Evolutionary conservation across 2,113 vertebrate genomes (phyloP).

Genomic region (Oreocharis arfaki): DNA sequence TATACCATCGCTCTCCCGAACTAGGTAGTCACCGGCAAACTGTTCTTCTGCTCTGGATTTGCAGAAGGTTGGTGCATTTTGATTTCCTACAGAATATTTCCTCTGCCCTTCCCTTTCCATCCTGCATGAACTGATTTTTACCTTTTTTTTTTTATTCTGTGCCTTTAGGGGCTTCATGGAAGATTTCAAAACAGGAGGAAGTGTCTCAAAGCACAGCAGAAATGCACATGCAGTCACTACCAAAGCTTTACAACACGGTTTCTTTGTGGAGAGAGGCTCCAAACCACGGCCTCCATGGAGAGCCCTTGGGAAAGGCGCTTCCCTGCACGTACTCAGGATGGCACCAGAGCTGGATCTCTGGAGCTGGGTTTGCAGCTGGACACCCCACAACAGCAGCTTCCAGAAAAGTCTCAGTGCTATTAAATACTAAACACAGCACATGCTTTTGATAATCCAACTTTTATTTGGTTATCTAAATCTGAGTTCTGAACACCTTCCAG

Average conservation of each 20-base stretch:
- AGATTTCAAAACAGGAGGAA: background rate
- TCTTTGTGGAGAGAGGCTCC: background rate
- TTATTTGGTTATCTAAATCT: background rate
- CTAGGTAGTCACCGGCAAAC: background rate
- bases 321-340: background rate
- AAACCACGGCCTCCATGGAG: background rate
- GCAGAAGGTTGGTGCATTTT: background rate
- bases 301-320: background rate
- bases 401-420: background rate
- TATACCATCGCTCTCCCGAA: background rate
- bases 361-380: background rate
- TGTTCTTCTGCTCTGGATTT: background rate
- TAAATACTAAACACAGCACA: background rate
- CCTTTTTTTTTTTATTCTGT: background rate
- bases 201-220: background rate
- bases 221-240: background rate
- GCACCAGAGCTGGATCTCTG: background rate
- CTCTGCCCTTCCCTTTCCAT: background rate
- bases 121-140: background rate
- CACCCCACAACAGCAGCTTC: background rate
- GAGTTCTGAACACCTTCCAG: background rate
- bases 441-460: fast-evolving
- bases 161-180: background rate
- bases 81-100: background rate
- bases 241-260: background rate